These are phyloP conservation scores for Luperina testacea DNA, from an alignment of 2,888 invertebrate genomes.

Conservation along the genomic window DNA sequence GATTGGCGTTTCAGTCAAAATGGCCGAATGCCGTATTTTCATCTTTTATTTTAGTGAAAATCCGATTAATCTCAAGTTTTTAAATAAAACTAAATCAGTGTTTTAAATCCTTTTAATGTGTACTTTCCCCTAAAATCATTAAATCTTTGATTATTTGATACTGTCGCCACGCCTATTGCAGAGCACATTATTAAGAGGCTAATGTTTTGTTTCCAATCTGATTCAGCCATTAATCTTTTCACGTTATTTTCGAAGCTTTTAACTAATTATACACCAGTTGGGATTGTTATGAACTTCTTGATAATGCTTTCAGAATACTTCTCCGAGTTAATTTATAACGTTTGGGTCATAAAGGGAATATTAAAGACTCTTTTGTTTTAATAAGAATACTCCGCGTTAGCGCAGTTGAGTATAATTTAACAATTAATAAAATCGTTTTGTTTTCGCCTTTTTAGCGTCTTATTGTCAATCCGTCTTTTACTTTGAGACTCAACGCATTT, in stretches of 20 bases:
- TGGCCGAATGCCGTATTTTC: no score
- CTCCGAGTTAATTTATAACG: constrained; percentile 18
- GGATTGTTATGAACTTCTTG: constrained; percentile 48
- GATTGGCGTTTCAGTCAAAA: no score
- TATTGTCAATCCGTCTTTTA: neutral
- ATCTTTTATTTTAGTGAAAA: no score
- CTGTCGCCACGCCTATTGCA: no score
- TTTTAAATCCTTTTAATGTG: no score
- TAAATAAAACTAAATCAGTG: no score
- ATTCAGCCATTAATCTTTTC: constrained; percentile 41
- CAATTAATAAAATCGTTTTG: constrained; percentile 2
- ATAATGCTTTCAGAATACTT: constrained; percentile 39
- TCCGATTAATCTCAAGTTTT: no score
- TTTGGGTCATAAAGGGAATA: constrained; percentile 29
- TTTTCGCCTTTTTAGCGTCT: neutral
- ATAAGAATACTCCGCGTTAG: neutral
- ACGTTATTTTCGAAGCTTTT: constrained; percentile 49
- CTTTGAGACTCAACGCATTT: neutral
- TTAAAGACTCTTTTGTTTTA: constrained; percentile 25
- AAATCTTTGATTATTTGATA: no score
- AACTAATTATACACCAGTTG: constrained; percentile 58
- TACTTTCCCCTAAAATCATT: no score
- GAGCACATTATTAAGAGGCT: neutral
- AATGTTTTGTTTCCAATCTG: constrained; percentile 42
- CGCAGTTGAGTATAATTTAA: neutral